These are phyloP conservation scores for Hypotaenidia philippensis DNA, from an alignment of 2,797 vertebrate species.

Conservation along the genomic window DNA sequence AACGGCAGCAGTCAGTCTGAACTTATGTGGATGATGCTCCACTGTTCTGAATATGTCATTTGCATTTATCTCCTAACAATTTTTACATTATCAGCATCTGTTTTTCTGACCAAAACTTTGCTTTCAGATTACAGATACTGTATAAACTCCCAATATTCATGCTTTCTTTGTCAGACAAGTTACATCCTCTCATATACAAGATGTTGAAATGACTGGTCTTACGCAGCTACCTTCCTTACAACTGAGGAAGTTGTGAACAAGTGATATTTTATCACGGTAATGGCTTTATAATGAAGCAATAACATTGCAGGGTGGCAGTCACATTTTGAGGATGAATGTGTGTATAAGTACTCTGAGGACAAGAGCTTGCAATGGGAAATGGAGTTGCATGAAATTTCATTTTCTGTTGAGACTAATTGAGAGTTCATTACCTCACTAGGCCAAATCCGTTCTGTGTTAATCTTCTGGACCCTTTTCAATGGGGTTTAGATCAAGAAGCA, in stretches of 20 bases:
- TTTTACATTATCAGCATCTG: neutral
- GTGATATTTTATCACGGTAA: neutral
- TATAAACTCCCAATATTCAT: neutral
- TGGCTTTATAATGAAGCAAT: neutral
- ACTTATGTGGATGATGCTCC: neutral
- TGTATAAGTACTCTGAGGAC: too few relatives aligned
- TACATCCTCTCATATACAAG: neutral
- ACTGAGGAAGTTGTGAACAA: neutral
- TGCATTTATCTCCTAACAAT: neutral
- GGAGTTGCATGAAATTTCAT: neutral
- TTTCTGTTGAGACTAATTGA: neutral
- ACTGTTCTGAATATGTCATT: neutral
- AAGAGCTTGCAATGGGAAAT: neutral
- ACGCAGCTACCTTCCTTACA: neutral
- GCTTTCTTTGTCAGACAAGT: neutral
- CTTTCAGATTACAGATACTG: neutral
- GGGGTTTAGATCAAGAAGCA: neutral
- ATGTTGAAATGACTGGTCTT: neutral
- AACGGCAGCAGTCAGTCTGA: neutral
- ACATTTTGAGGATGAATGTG: neutral
- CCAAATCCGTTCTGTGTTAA: neutral
- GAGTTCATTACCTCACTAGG: neutral
- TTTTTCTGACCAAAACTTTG: neutral
- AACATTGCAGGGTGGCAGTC: fast-evolving
- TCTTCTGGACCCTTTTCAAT: neutral